A percentile compares a stretch with the other conserved stretches of the same genome.
These are phyloP conservation scores for Sinocyclocheilus rhinocerous DNA, from an alignment of 2,113 vertebrate genomes.

Conservation along the genomic window DNA sequence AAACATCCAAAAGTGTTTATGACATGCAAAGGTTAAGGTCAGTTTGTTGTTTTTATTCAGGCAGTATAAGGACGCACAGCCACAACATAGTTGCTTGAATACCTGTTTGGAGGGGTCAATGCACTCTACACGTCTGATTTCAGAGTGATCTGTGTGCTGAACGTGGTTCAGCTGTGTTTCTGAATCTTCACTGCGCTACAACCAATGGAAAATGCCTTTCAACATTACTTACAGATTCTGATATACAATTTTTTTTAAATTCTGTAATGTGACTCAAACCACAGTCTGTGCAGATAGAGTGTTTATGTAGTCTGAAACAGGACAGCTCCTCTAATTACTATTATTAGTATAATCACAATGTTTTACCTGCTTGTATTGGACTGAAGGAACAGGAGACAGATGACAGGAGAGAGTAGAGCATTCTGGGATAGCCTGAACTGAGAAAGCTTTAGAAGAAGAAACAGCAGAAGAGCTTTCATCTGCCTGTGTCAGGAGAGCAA, in stretches of 20 bases:
- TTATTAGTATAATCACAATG: not conserved
- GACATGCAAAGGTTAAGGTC: slow-evolving; percentile 12
- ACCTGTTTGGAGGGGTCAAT: slow-evolving; percentile 74
- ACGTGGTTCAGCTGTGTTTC: slow-evolving; percentile 25
- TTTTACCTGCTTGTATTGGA: slow-evolving; percentile 54
- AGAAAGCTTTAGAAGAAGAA: slow-evolving; percentile 54
- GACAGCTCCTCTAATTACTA: not conserved
- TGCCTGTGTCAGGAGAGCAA: slow-evolving; percentile 34
- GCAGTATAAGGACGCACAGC: too few species aligned
- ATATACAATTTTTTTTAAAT: too few species aligned
- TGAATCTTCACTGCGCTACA: slow-evolving; percentile 61
- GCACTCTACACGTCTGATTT: slow-evolving; percentile 65
- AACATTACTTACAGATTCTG: not conserved
- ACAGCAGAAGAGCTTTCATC: slow-evolving; percentile 9
- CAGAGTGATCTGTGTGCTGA: slow-evolving; percentile 56
- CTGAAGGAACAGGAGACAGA: slow-evolving; percentile 42
- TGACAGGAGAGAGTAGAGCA: slow-evolving; percentile 76
- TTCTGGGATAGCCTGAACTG: slow-evolving; percentile 73
- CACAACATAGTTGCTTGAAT: slow-evolving; percentile 24
- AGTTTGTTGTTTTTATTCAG: not conserved
- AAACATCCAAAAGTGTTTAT: not conserved
- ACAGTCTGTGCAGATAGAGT: not conserved
- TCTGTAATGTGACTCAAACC: not conserved
- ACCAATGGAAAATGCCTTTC: slow-evolving; percentile 55
- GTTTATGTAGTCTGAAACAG: not conserved